A percentile compares a stretch with the other conserved stretches of the same genome.
Evolutionary conservation across 2,113 vertebrate species (phyloP).

Genomic region (Amphiprion ocellaris): DNA sequence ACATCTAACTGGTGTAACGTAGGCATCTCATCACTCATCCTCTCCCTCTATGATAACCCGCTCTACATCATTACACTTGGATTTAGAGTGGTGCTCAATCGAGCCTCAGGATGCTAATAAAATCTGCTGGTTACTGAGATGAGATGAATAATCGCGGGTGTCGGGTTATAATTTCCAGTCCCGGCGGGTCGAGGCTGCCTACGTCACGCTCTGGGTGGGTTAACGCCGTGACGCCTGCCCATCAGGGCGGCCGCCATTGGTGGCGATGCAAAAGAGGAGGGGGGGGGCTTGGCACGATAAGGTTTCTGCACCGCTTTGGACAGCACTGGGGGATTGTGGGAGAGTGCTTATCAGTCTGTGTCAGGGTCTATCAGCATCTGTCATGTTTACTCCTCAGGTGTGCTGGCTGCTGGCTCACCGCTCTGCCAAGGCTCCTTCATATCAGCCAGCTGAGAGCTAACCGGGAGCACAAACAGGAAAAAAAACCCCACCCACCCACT

Average conservation of each 20-base stretch:
- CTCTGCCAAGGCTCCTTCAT: constrained; percentile 68
- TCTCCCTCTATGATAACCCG: constrained; percentile 19
- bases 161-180: constrained; percentile 53
- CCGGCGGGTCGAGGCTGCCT: constrained; percentile 1
- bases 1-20: constrained; percentile 45
- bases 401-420: constrained; percentile 68
- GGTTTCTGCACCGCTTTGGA: constrained; percentile 68
- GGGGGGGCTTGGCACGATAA: constrained; percentile 56
- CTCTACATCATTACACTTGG: constrained; percentile 66
- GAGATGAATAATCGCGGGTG: constrained; percentile 61
- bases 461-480: constrained; percentile 62
- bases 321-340: constrained; percentile 61
- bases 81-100: constrained; percentile 63
- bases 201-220: constrained; percentile 15
- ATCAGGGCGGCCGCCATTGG: constrained; percentile 10
- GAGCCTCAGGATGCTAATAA: constrained; percentile 69
- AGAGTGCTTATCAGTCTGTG: constrained; percentile 69
- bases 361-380: constrained; percentile 79
- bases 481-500: constrained; percentile 25
- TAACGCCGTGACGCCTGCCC: neutral
- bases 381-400: constrained; percentile 80
- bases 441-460: constrained; percentile 69
- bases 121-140: constrained; percentile 48
- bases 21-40: constrained; percentile 65
- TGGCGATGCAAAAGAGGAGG: neutral